Evolutionary conservation across 2,113 vertebrate species (phyloP), one percentile per base, ranked within the genome.

Genomic region (Phycodurus eques): DNA sequence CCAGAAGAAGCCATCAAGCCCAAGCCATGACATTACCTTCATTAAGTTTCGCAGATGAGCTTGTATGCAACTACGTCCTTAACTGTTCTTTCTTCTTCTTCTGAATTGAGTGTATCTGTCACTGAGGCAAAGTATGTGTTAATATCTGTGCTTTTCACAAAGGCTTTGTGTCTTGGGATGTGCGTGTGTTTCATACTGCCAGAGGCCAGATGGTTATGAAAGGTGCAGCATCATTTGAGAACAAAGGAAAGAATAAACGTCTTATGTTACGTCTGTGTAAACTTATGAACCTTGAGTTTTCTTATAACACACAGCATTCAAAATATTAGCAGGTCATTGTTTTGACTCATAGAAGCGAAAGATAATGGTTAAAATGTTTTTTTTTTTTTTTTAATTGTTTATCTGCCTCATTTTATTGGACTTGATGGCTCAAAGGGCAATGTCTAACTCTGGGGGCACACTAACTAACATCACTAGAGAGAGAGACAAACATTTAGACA

Each of bases 181-280:
- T 19, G 46, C 56, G n/a, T 71, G 72, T 59, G 71, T 76, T 47
- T 53, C 44, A 75, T 62, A 17, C 61, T 68, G 70, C 67, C 43
- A 66, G 60, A 65, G 59, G 77, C 70, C 81, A 85, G 81, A 87
- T 85, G 80, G 76, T 77, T 79, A 54, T 59, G 35, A 76, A 78
- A 80, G 54, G 77, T 64, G 78, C 65, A 53, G 69, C 74, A 71
- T 86, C 43, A 68, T 64, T 83, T 77, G 17, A 44, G 13, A 70
- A 73, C 61, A 82, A 78, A 80, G 65, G 56, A 69, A 47, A 69
- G 27, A 22, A 68, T 27, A 39, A 57, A 75, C 27, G 70, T 62
- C 71, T 59, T 51, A 31, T n/a, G 74, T n/a, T 51, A 39, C 54
- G 3, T 47, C 33, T 35, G 42, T 31, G 53, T 10, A 22, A 8